Evolutionary conservation across 2,797 vertebrate species (phyloP), one percentile per base, ranked within the genome.

Genomic region (Platalea minor): DNA sequence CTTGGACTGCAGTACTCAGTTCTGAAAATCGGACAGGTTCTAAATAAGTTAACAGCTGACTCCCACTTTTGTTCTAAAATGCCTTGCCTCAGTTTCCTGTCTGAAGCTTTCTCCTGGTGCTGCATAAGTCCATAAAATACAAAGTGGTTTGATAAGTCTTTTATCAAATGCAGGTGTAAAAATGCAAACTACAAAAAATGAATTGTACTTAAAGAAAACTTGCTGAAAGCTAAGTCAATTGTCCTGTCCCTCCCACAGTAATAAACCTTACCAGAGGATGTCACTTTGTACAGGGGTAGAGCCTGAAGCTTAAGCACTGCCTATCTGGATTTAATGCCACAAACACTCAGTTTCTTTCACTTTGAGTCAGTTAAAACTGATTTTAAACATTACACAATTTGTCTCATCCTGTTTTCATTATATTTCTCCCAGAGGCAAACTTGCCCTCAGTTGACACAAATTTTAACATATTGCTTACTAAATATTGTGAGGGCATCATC

Each of bases 351-450:
- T 68, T 50, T 70, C 77, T 73, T 70, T 59, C 70, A 50, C 70
- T 60, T 54, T 43, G 10, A 91, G 77, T 56, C 68, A 85, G 91
- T 88, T 93, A 87, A 92, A 97, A 97, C 86, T 68, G 81, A 95
- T 96, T 96, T 97, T 92, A 89, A 97, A 91, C 87, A 94, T 76
- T 68, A 91, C 48, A 73, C 54, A 87, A 85, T 90, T 70, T 72
- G 83, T 76, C 81, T 97, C 53, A 2, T 96, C 94, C 91, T 87
- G 91, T 95, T 97, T 97, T 97, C 96, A 87, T 95, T 94, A 95
- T 57, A 89, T 87, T 94, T 76, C 53, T 81, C 92, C 93, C 31
- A 69, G 84, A 89, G 76, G 79, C 70, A 93, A 93, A 63, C 91
- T 89, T 51, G 48, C 75, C 95, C 95, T 89, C 75, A 45, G 78